Conservation (phyloP, 2,797 vertebrate genomes). For the Lacerta viridis region DNA sequence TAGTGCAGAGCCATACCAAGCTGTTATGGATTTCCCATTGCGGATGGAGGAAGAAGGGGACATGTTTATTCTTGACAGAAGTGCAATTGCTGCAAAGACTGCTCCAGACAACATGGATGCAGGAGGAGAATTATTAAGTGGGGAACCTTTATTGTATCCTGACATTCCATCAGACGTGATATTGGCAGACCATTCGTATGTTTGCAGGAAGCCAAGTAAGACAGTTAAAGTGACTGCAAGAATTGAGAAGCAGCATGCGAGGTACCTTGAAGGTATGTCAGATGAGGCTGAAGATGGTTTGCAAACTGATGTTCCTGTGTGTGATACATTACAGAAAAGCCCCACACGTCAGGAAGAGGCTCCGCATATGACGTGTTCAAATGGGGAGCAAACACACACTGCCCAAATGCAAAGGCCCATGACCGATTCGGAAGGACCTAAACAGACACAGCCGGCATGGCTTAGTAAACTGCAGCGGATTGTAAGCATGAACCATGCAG, state of each 20-base stretch:
- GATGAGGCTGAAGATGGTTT: conserved; percentile 55
- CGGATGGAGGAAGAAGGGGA: neutral
- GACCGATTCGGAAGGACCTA: conserved; percentile 44
- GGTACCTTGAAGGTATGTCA: conserved; percentile 55
- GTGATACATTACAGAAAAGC: conserved; percentile 28
- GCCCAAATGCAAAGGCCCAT: conserved; percentile 54
- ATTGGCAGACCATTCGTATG: conserved; percentile 70
- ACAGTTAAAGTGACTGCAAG: conserved; percentile 59
- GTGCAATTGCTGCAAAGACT: conserved; percentile 45
- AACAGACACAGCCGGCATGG: neutral
- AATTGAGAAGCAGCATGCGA: conserved; percentile 26
- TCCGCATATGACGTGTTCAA: conserved; percentile 37
- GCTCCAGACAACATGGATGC: conserved; percentile 59
- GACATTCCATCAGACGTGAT: conserved; percentile 33
- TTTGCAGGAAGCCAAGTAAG: conserved; percentile 71
- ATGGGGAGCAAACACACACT: conserved; percentile 38
- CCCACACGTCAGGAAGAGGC: conserved; percentile 27
- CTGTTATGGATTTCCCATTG: neutral
- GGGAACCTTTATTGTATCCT: conserved; percentile 63
- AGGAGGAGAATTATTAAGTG: conserved; percentile 61
- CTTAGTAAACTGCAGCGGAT: conserved; percentile 27
- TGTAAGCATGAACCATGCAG: neutral
- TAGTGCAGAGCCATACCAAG: neutral
- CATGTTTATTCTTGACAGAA: conserved; percentile 39
- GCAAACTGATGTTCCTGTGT: conserved; percentile 37